Evolutionary conservation across 1,140 invertebrate species (phyloP).

Genomic region (Lordiphosa collinella): DNA sequence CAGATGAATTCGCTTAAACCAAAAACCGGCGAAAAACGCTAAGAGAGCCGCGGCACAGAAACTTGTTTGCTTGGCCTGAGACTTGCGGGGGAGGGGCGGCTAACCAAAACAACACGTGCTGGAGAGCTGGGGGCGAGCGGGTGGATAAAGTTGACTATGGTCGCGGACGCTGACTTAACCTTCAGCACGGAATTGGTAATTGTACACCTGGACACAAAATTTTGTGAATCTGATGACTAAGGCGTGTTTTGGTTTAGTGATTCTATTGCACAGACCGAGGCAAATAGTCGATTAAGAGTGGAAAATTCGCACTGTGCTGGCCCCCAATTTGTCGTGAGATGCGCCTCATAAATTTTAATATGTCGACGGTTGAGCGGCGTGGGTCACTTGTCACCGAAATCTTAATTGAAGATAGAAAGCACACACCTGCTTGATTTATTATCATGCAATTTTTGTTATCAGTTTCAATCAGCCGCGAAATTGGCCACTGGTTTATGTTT

Average conservation of each 20-base stretch:
- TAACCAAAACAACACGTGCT: conserved; percentile 43
- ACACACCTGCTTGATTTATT: conserved; percentile 31
- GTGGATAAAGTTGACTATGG: conserved; percentile 5
- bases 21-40: background rate
- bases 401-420: background rate
- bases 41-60: conserved; percentile 11
- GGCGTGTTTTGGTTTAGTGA: conserved; percentile 59
- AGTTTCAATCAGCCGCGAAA: background rate
- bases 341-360: conserved; percentile 5
- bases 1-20: conserved; percentile 1
- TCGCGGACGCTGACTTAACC: conserved; percentile 49
- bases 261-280: conserved; percentile 14
- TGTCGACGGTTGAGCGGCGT: conserved; percentile 11
- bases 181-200: conserved; percentile 29
- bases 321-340: background rate
- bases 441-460: conserved; percentile 29
- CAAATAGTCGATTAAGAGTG: no score
- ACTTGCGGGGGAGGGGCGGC: background rate
- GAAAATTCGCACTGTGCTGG: no score
- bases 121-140: background rate
- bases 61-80: conserved; percentile 8
- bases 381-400: conserved; percentile 1
- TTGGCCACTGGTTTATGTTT: conserved; percentile 12
- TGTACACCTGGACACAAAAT: conserved; percentile 17
- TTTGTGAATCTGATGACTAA: conserved; percentile 36